Conservation (phyloP, 2,888 invertebrate species). For the Pseudolycoriella hygida region DNA sequence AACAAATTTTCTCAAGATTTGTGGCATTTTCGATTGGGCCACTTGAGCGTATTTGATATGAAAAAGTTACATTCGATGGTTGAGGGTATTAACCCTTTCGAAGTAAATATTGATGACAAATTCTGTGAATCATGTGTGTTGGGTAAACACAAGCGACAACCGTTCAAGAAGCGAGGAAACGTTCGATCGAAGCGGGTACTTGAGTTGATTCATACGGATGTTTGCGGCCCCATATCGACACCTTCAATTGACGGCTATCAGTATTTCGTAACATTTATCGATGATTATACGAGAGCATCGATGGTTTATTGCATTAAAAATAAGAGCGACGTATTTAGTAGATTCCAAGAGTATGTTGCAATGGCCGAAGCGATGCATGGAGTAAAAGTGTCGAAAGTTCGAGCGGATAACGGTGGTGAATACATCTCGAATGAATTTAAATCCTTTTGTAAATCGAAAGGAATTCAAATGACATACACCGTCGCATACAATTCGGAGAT, state of each 20-base stretch:
- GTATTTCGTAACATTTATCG: conserved; percentile 2
- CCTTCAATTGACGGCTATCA: background rate
- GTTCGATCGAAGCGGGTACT: background rate
- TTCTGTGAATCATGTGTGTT: conserved; percentile 5
- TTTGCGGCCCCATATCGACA: background rate
- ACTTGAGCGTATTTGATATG: too few species aligned
- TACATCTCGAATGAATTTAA: conserved; percentile 5
- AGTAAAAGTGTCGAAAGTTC: conserved; percentile 1
- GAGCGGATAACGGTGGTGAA: conserved; percentile 6
- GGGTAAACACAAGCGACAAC: conserved; percentile 5
- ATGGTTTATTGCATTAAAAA: conserved; percentile 3
- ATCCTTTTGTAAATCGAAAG: background rate
- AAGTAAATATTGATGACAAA: background rate
- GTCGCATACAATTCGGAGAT: conserved; percentile 5
- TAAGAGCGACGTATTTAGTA: background rate
- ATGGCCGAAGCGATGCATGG: background rate
- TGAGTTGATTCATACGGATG: conserved; percentile 4
- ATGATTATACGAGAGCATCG: conserved; percentile 3
- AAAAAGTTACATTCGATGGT: too few species aligned
- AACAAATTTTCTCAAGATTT: background rate
- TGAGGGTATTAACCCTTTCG: background rate
- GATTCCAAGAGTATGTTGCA: background rate
- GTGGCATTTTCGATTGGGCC: conserved; percentile 4
- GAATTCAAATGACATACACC: conserved; percentile 1
- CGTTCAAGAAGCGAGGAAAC: background rate